These are phyloP conservation scores for Autographa gamma DNA, from an alignment of 2,888 invertebrate species.

Conservation along the genomic window DNA sequence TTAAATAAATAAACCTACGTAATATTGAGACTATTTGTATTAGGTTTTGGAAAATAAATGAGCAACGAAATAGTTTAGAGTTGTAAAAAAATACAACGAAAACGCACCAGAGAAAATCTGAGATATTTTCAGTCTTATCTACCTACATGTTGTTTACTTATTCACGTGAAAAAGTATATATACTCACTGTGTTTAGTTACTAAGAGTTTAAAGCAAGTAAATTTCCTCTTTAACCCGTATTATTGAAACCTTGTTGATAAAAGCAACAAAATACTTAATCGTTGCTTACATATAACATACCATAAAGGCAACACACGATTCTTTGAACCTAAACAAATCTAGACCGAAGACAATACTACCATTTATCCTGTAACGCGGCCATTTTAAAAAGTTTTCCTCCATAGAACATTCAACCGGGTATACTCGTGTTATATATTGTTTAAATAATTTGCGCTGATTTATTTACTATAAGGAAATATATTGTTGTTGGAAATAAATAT, in stretches of 20 bases:
- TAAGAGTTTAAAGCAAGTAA: too few species aligned
- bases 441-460: constrained; percentile 21
- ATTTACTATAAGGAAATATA: constrained; percentile 38
- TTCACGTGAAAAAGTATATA: too few species aligned
- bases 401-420: constrained; percentile 27
- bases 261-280: constrained; percentile 5
- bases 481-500: constrained; percentile 7
- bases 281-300: constrained; percentile 23
- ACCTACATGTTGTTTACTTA: too few species aligned
- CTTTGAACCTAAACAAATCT: constrained; percentile 33
- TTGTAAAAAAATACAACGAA: too few species aligned
- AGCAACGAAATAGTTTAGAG: too few species aligned
- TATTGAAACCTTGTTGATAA: constrained; percentile 18
- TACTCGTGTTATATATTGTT: constrained; percentile 20
- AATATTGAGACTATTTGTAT: too few species aligned
- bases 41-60: too few species aligned
- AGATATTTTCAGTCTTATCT: too few species aligned
- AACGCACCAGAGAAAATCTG: too few species aligned
- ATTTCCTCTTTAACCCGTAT: constrained; percentile 8
- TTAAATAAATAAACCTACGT: background rate
- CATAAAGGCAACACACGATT: constrained; percentile 30
- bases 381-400: constrained; percentile 43
- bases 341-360: constrained; percentile 35
- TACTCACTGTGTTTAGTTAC: too few species aligned
- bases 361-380: constrained; percentile 42